phyloP scores from a whole-genome alignment of 2,797 vertebrate genomes.

The Halcyon chelicuti region DNA sequence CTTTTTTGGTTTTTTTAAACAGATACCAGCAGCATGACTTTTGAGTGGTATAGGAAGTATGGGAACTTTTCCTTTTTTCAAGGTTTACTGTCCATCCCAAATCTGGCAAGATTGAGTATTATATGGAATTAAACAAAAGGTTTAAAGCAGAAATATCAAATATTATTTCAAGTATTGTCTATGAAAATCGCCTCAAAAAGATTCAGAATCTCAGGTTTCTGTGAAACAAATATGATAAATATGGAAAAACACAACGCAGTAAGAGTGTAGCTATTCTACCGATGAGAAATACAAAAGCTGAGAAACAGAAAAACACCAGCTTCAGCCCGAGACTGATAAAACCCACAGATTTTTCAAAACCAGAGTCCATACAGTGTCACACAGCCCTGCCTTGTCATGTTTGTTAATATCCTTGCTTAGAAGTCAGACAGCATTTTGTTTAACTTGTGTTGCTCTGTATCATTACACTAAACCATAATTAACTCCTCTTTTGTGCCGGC shows the following conservation, averaged over 20 bases:
- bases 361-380: conserved; percentile 55
- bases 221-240: not conserved
- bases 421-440: conserved; percentile 73
- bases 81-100: not conserved
- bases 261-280: not conserved
- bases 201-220: not conserved
- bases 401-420: conserved; percentile 67
- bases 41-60: not conserved
- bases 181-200: not conserved
- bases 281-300: conserved; percentile 62
- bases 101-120: not conserved
- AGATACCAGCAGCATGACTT: not conserved
- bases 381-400: conserved; percentile 63
- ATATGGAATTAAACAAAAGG: not conserved
- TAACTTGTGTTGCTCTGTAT: conserved; percentile 71
- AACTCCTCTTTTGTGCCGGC: conserved; percentile 74
- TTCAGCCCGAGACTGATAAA: not conserved
- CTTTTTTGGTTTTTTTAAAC: not conserved
- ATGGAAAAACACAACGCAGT: conserved; percentile 40
- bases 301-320: conserved; percentile 36
- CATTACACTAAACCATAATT: conserved; percentile 71
- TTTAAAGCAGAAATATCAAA: not conserved
- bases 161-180: not conserved
- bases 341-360: conserved; percentile 49
- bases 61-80: not conserved